phyloP scores from a whole-genome alignment of 2,888 invertebrate species.

The Dynastes tityus region DNA sequence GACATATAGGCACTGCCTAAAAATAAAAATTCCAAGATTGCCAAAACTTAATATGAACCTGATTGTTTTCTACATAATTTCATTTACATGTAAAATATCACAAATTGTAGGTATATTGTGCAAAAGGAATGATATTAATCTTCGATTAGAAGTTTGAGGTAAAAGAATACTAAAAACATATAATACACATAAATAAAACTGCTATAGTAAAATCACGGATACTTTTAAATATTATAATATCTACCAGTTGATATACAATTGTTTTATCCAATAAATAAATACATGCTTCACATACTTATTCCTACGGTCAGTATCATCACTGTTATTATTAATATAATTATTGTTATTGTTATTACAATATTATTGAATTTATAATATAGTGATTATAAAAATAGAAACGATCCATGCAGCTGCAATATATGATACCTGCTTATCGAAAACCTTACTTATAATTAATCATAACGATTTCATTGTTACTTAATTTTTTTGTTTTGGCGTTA shows the following conservation, averaged over 20 bases:
- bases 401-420: conserved; percentile 40
- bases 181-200: conserved; percentile 25
- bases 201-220: conserved; percentile 32
- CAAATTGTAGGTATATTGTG: conserved; percentile 46
- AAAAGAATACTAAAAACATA: conserved; percentile 2
- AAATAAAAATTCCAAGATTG: neutral
- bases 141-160: neutral
- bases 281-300: conserved; percentile 49
- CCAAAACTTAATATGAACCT: conserved; percentile 1
- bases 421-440: neutral
- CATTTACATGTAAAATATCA: conserved; percentile 44
- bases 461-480: no score
- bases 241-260: conserved; percentile 40
- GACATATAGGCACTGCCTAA: neutral
- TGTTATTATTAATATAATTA: conserved; percentile 47
- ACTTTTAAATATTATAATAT: conserved; percentile 38
- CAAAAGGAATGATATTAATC: conserved; percentile 44
- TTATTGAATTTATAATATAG: conserved; percentile 35
- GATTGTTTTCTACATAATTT: conserved; percentile 1
- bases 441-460: no score
- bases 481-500: no score
- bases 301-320: conserved; percentile 41
- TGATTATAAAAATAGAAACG: conserved; percentile 43
- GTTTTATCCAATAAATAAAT: conserved; percentile 51
- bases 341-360: conserved; percentile 42